Evolutionary conservation across 2,888 invertebrate genomes (phyloP).

Genomic region (Dendrolimus pini): DNA sequence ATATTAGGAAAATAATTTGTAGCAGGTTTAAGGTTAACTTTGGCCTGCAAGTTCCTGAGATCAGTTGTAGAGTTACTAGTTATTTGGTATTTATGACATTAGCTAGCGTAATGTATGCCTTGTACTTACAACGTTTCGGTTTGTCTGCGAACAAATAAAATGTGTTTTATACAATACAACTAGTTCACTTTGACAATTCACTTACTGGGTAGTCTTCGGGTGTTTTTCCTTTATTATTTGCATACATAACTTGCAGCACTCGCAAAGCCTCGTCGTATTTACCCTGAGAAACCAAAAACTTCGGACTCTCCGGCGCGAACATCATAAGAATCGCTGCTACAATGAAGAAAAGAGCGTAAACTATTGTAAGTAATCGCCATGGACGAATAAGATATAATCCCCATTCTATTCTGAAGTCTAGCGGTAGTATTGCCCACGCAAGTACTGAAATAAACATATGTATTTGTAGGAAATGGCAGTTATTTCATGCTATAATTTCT

Average conservation of each 20-base stretch:
- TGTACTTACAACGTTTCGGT: too few relatives aligned
- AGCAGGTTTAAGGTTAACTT: too few relatives aligned
- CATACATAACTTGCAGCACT: constrained; percentile 78
- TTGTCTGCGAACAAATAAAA: too few relatives aligned
- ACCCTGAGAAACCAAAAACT: constrained; percentile 82
- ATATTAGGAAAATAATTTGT: too few relatives aligned
- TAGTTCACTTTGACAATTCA: constrained; percentile 1
- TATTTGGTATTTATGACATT: too few relatives aligned
- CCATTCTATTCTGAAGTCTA: constrained; percentile 55
- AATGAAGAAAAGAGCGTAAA: constrained; percentile 78
- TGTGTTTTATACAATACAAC: too few relatives aligned
- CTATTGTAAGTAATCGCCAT: constrained; percentile 83
- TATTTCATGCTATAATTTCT: too few relatives aligned
- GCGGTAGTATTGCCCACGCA: constrained; percentile 82
- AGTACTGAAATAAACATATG: constrained; percentile 61
- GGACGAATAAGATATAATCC: constrained; percentile 77
- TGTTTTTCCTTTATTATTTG: constrained; percentile 50
- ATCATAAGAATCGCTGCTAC: constrained; percentile 72
- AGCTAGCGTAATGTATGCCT: too few relatives aligned
- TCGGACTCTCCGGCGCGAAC: constrained; percentile 86
- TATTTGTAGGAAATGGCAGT: neutral
- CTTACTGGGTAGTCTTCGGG: constrained; percentile 69
- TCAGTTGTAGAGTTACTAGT: too few relatives aligned
- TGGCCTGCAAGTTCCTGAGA: too few relatives aligned
- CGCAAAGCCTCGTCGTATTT: constrained; percentile 77